A percentile compares a stretch with the other conserved stretches of the same genome.
These are phyloP conservation scores for Macrosiphum euphorbiae DNA, from an alignment of 2,888 invertebrate species.

Conservation along the genomic window DNA sequence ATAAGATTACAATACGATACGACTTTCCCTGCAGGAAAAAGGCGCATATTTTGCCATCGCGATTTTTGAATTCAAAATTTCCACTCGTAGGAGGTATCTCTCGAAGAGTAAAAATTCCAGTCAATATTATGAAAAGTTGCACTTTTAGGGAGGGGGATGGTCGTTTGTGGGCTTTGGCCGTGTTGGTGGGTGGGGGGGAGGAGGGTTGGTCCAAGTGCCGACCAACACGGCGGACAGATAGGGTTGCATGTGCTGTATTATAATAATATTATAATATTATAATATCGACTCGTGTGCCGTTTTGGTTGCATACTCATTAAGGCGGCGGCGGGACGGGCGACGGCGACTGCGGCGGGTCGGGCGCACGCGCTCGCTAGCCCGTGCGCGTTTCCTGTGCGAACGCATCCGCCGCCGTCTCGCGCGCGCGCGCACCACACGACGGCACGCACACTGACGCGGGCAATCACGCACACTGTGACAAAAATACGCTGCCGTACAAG, in stretches of 20 bases:
- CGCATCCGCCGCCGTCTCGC: constrained; percentile 60
- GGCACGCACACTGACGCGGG: not conserved
- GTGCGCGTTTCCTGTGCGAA: constrained; percentile 60
- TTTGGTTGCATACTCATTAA: constrained; percentile 61
- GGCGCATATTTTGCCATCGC: not conserved
- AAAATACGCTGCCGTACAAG: not conserved
- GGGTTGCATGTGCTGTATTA: constrained; percentile 52
- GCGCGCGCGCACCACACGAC: constrained; percentile 51
- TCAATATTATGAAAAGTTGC: not conserved
- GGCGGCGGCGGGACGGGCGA: not conserved
- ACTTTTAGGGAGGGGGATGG: not conserved
- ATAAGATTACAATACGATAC: not conserved
- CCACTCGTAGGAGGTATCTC: not conserved
- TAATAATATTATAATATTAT: constrained; percentile 29
- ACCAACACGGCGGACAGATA: constrained; percentile 29
- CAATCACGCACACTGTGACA: not conserved
- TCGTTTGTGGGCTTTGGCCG: not conserved
- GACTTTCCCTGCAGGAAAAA: not conserved
- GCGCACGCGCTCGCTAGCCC: constrained; percentile 57
- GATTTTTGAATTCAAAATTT: not conserved
- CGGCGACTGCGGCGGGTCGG: constrained; percentile 38
- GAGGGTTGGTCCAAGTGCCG: not conserved
- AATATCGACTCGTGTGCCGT: constrained; percentile 62
- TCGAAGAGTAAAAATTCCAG: not conserved
- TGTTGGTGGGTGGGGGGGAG: too few relatives aligned